phyloP scores from a whole-genome alignment of 1,140 invertebrate species.

The Alviniconcha marisindica region DNA sequence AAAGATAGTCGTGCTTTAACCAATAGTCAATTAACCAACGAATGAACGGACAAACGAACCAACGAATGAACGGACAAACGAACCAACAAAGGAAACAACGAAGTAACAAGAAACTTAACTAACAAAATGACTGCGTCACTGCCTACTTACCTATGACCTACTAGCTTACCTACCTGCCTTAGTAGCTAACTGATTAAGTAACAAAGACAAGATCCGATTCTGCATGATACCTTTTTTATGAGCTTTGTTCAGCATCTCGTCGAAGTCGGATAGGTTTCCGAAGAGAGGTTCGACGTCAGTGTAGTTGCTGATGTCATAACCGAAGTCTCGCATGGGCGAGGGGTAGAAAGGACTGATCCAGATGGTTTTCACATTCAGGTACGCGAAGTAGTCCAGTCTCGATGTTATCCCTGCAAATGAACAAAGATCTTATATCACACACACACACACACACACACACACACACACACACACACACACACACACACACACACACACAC shows the following conservation, averaged over 20 bases:
- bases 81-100: too few relatives aligned
- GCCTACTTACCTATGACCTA: too few relatives aligned
- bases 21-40: too few relatives aligned
- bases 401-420: constrained; percentile 35
- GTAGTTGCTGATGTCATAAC: constrained; percentile 85
- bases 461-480: constrained; percentile 18
- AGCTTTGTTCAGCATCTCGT: constrained; percentile 77
- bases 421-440: background rate
- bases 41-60: too few relatives aligned
- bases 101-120: too few relatives aligned
- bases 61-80: too few relatives aligned
- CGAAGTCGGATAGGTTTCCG: constrained; percentile 85
- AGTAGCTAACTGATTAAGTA: too few relatives aligned
- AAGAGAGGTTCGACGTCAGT: constrained; percentile 82
- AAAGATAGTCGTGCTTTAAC: too few relatives aligned
- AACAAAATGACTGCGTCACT: too few relatives aligned
- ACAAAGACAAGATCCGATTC: too few relatives aligned
- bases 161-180: too few relatives aligned
- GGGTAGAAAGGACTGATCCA: constrained; percentile 85
- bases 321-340: constrained; percentile 82
- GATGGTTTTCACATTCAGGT: constrained; percentile 81
- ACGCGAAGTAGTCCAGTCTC: constrained; percentile 74
- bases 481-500: constrained; percentile 19
- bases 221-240: constrained; percentile 64
- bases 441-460: constrained; percentile 18